Conservation (phyloP, 2,113 vertebrate genomes). For the Canis aureus region DNA sequence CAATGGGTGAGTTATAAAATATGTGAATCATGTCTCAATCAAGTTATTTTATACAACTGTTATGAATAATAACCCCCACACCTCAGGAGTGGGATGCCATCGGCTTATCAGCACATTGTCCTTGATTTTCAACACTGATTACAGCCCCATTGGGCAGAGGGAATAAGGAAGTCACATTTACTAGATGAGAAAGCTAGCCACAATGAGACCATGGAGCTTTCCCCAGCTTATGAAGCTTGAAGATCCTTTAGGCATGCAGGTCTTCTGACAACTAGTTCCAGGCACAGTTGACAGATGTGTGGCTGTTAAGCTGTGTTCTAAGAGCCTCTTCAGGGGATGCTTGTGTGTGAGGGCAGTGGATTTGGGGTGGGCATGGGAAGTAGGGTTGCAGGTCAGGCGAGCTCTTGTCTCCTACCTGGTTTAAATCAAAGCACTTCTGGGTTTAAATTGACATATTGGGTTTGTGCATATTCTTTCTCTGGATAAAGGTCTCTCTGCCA, state of each 20-base stretch:
- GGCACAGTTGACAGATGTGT: neutral
- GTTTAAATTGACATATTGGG: neutral
- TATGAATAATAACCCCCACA: neutral
- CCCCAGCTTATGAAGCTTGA: neutral
- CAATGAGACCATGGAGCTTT: neutral
- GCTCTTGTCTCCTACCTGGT: neutral
- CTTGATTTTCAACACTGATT: neutral
- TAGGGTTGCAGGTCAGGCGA: neutral
- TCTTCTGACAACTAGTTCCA: neutral
- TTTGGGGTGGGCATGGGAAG: neutral
- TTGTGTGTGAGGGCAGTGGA: neutral
- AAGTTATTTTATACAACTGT: neutral
- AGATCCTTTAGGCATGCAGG: neutral
- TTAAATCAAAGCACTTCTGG: slow-evolving; percentile 18
- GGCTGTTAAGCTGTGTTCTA: neutral
- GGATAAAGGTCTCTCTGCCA: neutral
- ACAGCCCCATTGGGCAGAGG: neutral
- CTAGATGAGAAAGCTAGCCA: neutral
- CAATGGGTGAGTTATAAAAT: neutral
- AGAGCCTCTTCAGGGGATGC: neutral
- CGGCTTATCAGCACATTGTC: neutral
- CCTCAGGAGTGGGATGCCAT: neutral
- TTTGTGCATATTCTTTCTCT: neutral
- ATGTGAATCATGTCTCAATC: neutral
- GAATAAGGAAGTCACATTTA: neutral